A percentile compares a stretch with the other conserved stretches of the same genome.
These are phyloP conservation scores for Dipodomys merriami DNA, from an alignment of 2,113 vertebrate genomes.

Conservation along the genomic window DNA sequence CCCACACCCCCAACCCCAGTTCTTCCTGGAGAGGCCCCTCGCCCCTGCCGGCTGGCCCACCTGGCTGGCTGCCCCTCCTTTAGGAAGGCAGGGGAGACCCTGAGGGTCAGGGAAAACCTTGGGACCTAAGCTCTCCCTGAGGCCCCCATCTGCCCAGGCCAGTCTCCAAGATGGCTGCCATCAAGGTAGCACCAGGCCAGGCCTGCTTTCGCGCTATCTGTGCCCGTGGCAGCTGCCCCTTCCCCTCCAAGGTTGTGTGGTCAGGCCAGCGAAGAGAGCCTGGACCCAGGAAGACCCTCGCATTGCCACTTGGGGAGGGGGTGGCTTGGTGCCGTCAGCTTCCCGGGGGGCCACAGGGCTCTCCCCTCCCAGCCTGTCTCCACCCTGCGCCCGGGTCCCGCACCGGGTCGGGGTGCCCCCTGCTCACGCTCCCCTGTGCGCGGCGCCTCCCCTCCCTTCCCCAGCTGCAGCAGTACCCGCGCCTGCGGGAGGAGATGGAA, in stretches of 20 bases:
- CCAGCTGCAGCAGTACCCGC: conserved; percentile 97
- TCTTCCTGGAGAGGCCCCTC: background rate
- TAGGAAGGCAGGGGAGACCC: conserved; percentile 11
- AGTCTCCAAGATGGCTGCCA: background rate
- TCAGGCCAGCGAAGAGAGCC: conserved; percentile 9
- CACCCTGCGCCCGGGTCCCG: background rate
- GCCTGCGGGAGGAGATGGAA: conserved; percentile 98
- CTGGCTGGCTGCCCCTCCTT: background rate
- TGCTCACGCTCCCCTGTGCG: conserved; percentile 81
- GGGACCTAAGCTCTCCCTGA: background rate
- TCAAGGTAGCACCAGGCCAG: background rate
- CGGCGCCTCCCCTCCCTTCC: conserved; percentile 77
- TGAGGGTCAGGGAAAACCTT: background rate
- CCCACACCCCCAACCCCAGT: background rate
- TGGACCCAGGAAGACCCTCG: background rate
- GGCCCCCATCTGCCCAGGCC: background rate
- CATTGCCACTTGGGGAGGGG: background rate
- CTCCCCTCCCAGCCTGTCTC: background rate
- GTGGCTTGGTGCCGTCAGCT: conserved; percentile 63
- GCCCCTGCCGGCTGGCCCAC: background rate
- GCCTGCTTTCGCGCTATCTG: background rate
- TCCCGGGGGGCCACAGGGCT: conserved; percentile 57
- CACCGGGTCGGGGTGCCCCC: conserved; percentile 11
- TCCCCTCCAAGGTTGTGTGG: background rate
- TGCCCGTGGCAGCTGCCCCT: background rate